Conservation (phyloP, 1,140 invertebrate species). For the Portunus trituberculatus region DNA sequence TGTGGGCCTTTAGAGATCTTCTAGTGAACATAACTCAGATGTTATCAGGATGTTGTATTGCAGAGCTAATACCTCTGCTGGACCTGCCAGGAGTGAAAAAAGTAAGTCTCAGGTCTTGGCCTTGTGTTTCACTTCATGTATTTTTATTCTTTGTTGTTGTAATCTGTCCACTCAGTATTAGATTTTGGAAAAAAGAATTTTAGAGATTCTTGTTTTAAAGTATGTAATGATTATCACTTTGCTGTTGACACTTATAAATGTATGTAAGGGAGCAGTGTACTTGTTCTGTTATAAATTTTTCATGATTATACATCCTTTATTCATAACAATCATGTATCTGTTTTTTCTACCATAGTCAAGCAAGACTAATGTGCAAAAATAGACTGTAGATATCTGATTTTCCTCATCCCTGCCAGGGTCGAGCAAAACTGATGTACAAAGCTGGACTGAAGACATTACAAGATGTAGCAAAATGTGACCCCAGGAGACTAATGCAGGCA, state of each 20-base stretch:
- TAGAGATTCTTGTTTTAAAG: too few relatives aligned
- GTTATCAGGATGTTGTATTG: slow-evolving; percentile 87
- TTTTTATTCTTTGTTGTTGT: not conserved
- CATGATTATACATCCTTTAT: too few relatives aligned
- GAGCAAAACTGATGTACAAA: slow-evolving; percentile 90
- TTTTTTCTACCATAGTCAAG: not conserved
- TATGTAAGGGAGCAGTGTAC: too few relatives aligned
- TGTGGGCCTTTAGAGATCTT: slow-evolving; percentile 90
- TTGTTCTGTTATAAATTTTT: too few relatives aligned
- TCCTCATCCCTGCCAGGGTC: slow-evolving; percentile 82
- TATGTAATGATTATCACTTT: too few relatives aligned
- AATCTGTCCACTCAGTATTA: too few relatives aligned
- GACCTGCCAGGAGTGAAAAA: slow-evolving; percentile 90
- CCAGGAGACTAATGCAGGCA: slow-evolving; percentile 84
- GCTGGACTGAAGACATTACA: slow-evolving; percentile 90
- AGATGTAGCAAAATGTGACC: slow-evolving; percentile 87
- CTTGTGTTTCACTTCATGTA: not conserved
- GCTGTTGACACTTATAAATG: too few relatives aligned
- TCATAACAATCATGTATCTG: too few relatives aligned
- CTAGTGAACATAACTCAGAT: slow-evolving; percentile 86
- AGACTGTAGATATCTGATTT: not conserved
- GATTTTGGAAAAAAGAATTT: too few relatives aligned
- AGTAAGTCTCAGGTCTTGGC: slow-evolving; percentile 45
- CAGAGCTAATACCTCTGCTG: slow-evolving; percentile 90
- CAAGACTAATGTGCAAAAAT: too few relatives aligned